Evolutionary conservation across 2,888 invertebrate species (phyloP).

Genomic region (Deroplatys truncata): DNA sequence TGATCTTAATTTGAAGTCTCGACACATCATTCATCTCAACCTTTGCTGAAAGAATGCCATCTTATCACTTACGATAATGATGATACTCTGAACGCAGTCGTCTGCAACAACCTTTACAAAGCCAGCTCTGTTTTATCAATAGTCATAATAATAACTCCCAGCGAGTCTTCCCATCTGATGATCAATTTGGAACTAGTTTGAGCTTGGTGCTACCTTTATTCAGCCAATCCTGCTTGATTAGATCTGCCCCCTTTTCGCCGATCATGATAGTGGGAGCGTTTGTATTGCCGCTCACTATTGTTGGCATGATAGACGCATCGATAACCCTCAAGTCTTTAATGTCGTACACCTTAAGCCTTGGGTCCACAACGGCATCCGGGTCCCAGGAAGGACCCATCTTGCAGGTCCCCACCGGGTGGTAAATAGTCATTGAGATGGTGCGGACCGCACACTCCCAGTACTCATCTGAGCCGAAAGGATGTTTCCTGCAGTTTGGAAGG

Average conservation of each 20-base stretch:
- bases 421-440: constrained; percentile 85
- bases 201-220: background rate
- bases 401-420: constrained; percentile 83
- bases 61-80: too few species aligned
- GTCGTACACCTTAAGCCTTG: constrained; percentile 68
- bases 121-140: too few species aligned
- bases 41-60: too few species aligned
- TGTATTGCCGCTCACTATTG: constrained; percentile 83
- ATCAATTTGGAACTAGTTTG: background rate
- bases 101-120: too few species aligned
- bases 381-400: constrained; percentile 85
- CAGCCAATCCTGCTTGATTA: constrained; percentile 81
- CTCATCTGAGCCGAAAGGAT: constrained; percentile 69
- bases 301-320: constrained; percentile 86
- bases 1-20: too few species aligned
- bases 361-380: constrained; percentile 75
- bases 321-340: constrained; percentile 74
- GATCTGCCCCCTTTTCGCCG: constrained; percentile 81
- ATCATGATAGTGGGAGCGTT: constrained; percentile 92
- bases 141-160: too few species aligned
- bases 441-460: constrained; percentile 86
- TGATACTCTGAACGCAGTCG: too few species aligned
- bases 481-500: constrained; percentile 72
- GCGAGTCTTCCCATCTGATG: too few species aligned
- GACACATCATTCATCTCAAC: too few species aligned